Conservation (phyloP, 2,113 vertebrate species). For the Polyodon spathula region DNA sequence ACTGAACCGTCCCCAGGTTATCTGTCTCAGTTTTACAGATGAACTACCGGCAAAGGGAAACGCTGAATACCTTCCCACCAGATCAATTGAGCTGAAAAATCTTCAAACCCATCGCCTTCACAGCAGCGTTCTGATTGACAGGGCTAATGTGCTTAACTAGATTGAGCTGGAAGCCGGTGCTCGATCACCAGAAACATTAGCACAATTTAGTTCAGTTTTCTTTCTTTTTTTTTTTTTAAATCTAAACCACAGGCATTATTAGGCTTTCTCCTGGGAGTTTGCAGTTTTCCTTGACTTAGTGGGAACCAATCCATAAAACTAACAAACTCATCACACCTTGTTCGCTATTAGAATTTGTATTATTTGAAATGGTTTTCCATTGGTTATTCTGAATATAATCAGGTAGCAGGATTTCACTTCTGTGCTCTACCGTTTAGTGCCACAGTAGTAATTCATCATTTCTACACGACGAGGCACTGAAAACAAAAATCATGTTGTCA, state of each 20-base stretch:
- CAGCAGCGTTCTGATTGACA: slow-evolving; percentile 21
- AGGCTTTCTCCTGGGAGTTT: slow-evolving; percentile 1
- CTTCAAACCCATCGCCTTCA: slow-evolving; percentile 24
- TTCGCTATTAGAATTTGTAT: too few relatives aligned
- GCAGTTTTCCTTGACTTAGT: neutral
- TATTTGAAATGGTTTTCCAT: too few relatives aligned
- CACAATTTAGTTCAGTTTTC: too few relatives aligned
- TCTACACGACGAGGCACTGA: too few relatives aligned
- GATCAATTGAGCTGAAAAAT: neutral
- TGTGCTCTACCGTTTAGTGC: neutral
- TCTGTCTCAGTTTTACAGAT: slow-evolving; percentile 34
- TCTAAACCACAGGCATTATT: neutral
- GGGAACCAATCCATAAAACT: too few relatives aligned
- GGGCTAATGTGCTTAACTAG: slow-evolving; percentile 12
- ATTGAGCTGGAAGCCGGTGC: neutral
- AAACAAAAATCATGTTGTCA: too few relatives aligned
- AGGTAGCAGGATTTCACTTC: too few relatives aligned
- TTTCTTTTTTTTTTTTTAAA: neutral
- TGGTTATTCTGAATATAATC: too few relatives aligned
- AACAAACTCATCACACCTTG: too few relatives aligned
- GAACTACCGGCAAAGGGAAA: slow-evolving; percentile 39
- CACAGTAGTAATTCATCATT: too few relatives aligned
- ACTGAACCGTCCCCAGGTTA: slow-evolving; percentile 29
- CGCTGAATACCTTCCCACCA: slow-evolving; percentile 16
- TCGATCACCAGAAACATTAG: neutral